phyloP scores from a whole-genome alignment of 2,888 invertebrate genomes.

The Ennomos erosarius region DNA sequence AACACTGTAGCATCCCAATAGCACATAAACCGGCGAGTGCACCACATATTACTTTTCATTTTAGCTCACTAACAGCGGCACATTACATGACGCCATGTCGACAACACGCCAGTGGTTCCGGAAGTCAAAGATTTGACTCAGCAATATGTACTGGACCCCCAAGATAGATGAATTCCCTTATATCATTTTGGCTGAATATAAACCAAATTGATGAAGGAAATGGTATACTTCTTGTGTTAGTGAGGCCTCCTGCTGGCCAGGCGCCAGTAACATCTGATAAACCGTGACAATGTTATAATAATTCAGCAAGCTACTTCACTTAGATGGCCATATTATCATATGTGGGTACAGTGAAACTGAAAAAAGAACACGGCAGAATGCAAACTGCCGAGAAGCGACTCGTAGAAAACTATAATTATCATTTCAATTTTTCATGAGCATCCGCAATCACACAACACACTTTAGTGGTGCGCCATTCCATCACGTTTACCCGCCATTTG shows the following conservation, averaged over 20 bases:
- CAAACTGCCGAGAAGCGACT: conserved; percentile 24
- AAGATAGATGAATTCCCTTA: conserved; percentile 14
- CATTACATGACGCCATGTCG: neutral
- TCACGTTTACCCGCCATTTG: conserved; percentile 79
- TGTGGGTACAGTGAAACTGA: conserved; percentile 35
- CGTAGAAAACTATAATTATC: conserved; percentile 22
- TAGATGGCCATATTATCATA: conserved; percentile 11
- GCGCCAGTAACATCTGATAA: conserved; percentile 4
- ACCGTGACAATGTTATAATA: conserved; percentile 13
- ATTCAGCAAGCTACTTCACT: conserved; percentile 14
- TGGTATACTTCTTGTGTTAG: conserved; percentile 5
- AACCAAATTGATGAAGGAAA: conserved; percentile 2
- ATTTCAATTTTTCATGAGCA: conserved; percentile 32
- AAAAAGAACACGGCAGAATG: conserved; percentile 33
- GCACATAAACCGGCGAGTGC: conserved; percentile 21
- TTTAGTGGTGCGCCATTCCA: conserved; percentile 66
- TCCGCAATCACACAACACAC: conserved; percentile 37
- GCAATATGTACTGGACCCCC: conserved; percentile 1
- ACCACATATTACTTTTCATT: conserved; percentile 2
- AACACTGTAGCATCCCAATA: conserved; percentile 31
- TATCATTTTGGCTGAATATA: conserved; percentile 8
- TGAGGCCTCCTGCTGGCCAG: conserved; percentile 3
- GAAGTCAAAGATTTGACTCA: conserved; percentile 14
- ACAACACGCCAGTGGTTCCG: conserved; percentile 9
- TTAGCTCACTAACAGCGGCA: conserved; percentile 5